Base-by-base conservation (phyloP, 1,140 invertebrate genomes). In the Orchestia grillus region DNA sequence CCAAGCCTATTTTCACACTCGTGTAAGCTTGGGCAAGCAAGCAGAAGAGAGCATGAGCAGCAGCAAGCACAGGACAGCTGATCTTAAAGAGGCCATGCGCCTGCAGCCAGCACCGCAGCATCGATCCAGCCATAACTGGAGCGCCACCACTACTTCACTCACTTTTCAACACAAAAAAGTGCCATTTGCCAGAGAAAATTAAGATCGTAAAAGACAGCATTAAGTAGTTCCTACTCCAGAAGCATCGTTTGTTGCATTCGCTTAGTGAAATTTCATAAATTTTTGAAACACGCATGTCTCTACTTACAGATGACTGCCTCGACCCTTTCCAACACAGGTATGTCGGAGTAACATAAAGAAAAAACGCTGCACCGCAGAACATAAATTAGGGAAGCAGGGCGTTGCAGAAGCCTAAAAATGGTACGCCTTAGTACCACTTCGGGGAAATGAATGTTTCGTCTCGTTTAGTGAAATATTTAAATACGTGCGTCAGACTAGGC, bases 21-120 rank as follows among this genome's bases (percentile, higher is more conserved):
- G 62, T n/a, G n/a, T 77, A 77, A 91, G 88, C 88, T 43, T 42
- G 88, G 3, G 28, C 88, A 23, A 42, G 88, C 41, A 91, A 91
- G 88, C 41, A 43, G 88, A 43, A 36, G 23, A 44, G 88, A 43
- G 41, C 88, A 91, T 1, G 15, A 77, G 28, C 28, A 36, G 62
- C 15, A 77, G 28, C 62, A 77, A 77, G 62, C 62, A 77, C 62
- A 77, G 62, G 41, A 91, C 88, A 91, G 88, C 88, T 91, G 88
- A 91, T 91, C 15, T 91, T 91, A 91, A 91, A 91, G 88, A 91
- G 88, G 88, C 41, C 88, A 91, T 91, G 88, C 88, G 88, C 88
- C 44, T 91, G 88, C 88, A 44, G 88, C 41, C 88, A 0, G 88
- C 88, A 91, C 88, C 88, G 88, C 88, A 91, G 41, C 88, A 91